Evolutionary conservation across 2,113 vertebrate species (phyloP).

Genomic region (Nannospalax galili): DNA sequence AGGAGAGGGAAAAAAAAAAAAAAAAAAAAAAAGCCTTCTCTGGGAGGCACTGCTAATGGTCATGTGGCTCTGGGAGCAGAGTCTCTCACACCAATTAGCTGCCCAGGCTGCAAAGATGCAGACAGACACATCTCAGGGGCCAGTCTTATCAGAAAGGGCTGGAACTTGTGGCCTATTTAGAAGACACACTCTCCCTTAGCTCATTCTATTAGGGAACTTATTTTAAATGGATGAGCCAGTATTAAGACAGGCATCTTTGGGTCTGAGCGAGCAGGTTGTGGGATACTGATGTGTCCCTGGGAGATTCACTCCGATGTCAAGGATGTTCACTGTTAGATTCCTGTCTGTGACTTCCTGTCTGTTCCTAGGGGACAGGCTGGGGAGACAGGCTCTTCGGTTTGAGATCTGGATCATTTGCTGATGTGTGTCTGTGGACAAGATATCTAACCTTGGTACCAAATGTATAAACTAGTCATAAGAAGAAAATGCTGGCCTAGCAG

Average conservation of each 20-base stretch:
- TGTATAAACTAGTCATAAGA: too few relatives aligned
- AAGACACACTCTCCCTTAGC: not conserved
- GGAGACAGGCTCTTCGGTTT: not conserved
- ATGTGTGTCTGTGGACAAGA: fast-evolving
- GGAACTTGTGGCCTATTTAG: not conserved
- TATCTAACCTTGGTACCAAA: not conserved
- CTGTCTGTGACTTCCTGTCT: not conserved
- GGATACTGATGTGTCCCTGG: not conserved
- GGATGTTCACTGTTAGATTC: not conserved
- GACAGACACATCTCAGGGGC: not conserved
- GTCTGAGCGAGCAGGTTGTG: fast-evolving
- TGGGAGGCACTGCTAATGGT: not conserved
- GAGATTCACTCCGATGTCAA: not conserved
- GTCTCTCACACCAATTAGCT: conserved; percentile 45
- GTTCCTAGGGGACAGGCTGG: too few relatives aligned
- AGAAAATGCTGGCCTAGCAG: not conserved
- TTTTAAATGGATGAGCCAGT: conserved; percentile 3
- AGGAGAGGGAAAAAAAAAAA: not conserved
- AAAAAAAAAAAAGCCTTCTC: not conserved
- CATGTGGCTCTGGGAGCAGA: not conserved
- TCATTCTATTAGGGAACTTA: not conserved
- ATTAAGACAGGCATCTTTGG: not conserved
- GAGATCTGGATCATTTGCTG: not conserved
- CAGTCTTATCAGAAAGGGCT: not conserved
- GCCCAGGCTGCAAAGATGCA: not conserved